These are phyloP conservation scores for Drosophila kikkawai DNA, from an alignment of 1,140 invertebrate genomes.

Conservation along the genomic window DNA sequence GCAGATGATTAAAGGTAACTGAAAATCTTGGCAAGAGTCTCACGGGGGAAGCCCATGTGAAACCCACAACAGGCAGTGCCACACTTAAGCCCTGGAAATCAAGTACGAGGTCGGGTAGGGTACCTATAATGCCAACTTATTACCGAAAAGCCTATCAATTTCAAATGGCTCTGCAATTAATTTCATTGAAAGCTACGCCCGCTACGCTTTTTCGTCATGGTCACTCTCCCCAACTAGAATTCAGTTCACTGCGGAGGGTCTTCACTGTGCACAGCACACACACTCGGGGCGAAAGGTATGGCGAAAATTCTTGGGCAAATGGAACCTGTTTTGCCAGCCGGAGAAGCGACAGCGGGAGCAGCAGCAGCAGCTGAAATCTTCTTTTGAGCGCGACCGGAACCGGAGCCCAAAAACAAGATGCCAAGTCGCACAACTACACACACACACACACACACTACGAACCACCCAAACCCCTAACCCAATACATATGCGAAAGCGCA, in stretches of 20 bases:
- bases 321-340: constrained; percentile 65
- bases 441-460: constrained; percentile 5
- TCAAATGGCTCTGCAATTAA: constrained; percentile 23
- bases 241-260: background rate
- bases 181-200: constrained; percentile 4
- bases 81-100: background rate
- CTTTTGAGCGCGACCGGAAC: constrained; percentile 58
- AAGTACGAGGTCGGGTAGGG: background rate
- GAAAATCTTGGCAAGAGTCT: background rate
- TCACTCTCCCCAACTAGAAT: background rate
- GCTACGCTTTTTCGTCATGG: background rate
- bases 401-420: constrained; percentile 58
- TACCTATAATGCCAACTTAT: constrained; percentile 6
- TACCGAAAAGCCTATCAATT: constrained; percentile 15
- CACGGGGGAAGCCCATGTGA: background rate
- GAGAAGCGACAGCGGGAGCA: constrained; percentile 9
- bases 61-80: background rate
- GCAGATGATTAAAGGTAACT: constrained; percentile 21
- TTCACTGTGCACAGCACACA: constrained; percentile 31
- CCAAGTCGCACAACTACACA: constrained; percentile 24
- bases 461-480: constrained; percentile 5
- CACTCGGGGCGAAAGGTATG: constrained; percentile 36
- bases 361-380: constrained; percentile 55
- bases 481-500: background rate
- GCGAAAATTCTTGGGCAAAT: constrained; percentile 74